Percentiles rank a stretch among this genome's conserved stretches.
phyloP scores from a whole-genome alignment of 2,888 invertebrate genomes.

The Julus scanicus region DNA sequence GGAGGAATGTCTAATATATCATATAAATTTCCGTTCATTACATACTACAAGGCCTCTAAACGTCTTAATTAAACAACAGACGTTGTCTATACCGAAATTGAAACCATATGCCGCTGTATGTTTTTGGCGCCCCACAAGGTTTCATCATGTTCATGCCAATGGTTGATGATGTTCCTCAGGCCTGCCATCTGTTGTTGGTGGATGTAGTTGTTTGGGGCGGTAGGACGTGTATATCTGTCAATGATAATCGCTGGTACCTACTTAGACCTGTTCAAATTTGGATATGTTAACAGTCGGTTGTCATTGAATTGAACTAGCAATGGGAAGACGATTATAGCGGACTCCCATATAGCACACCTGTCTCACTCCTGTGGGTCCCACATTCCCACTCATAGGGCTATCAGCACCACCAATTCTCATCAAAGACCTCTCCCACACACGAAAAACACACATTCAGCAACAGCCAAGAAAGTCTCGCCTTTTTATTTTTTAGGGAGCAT shows the following conservation, averaged over 20 bases:
- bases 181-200: conserved; percentile 36
- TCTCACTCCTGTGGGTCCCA: not conserved
- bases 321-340: not conserved
- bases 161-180: not conserved
- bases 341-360: conserved; percentile 17
- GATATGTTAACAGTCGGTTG: conserved; percentile 32
- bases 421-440: not conserved
- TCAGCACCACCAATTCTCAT: not conserved
- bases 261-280: not conserved
- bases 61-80: not conserved
- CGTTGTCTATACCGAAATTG: not conserved
- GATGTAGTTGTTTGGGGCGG: conserved; percentile 30
- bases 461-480: not conserved
- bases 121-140: conserved; percentile 11
- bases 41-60: not conserved
- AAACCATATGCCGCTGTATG: not conserved
- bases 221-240: not conserved
- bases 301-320: not conserved
- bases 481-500: not conserved
- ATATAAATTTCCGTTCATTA: not conserved
- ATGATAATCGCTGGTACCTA: conserved; percentile 17
- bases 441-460: not conserved
- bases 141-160: not conserved
- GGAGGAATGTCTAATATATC: not conserved
- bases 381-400: not conserved